Evolutionary conservation across 2,113 vertebrate genomes (phyloP).

Genomic region (Lophura nycthemera): DNA sequence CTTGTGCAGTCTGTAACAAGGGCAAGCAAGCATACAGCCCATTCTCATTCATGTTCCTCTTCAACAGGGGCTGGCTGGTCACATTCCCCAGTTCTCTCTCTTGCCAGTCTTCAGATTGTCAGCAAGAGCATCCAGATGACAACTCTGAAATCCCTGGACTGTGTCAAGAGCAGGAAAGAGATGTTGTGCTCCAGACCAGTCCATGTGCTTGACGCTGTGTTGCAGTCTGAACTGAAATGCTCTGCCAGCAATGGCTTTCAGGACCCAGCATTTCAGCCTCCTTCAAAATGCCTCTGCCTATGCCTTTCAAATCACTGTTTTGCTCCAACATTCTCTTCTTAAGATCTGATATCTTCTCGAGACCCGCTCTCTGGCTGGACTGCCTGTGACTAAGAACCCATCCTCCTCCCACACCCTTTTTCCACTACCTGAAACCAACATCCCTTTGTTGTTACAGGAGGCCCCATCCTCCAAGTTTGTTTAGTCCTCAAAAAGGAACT

Average conservation of each 20-base stretch:
- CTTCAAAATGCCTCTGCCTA: neutral
- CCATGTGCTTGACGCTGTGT: neutral
- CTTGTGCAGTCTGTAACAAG: neutral
- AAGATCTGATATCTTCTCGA: neutral
- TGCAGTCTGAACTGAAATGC: neutral
- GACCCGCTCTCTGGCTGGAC: neutral
- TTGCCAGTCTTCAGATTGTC: neutral
- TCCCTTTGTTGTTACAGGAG: neutral
- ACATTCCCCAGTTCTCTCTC: neutral
- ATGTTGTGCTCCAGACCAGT: neutral
- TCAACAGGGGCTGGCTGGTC: neutral
- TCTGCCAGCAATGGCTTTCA: neutral
- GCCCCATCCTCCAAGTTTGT: neutral
- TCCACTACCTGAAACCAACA: neutral
- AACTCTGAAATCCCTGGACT: neutral
- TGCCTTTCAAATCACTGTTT: neutral
- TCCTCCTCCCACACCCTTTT: neutral
- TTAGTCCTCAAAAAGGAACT: neutral
- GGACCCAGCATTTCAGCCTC: neutral
- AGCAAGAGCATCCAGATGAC: neutral
- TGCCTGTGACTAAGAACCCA: neutral
- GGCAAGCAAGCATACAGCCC: neutral
- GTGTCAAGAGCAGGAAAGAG: fast-evolving
- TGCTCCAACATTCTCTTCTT: neutral
- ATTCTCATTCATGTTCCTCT: neutral